Evolutionary conservation across 2,113 vertebrate species (phyloP).

Genomic region (Naja naja): DNA sequence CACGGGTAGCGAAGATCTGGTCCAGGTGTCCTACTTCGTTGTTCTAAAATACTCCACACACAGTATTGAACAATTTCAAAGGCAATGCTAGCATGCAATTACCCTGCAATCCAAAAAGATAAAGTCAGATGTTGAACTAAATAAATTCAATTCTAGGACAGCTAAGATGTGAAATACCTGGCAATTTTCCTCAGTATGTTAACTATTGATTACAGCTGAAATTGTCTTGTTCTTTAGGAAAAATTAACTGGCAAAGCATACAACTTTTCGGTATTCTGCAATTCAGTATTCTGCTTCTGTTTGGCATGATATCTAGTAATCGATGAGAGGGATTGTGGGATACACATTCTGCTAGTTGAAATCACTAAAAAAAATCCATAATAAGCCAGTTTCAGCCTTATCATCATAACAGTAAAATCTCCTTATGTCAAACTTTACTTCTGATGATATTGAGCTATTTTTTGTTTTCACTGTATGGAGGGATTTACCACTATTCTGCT

Average conservation of each 20-base stretch:
- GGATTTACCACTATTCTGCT: not conserved
- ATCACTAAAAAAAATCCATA: not conserved
- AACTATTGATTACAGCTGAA: slow-evolving; percentile 46
- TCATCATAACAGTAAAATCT: not conserved
- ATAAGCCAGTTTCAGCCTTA: not conserved
- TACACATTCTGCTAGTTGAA: not conserved
- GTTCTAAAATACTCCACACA: slow-evolving; percentile 5
- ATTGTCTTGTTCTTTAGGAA: not conserved
- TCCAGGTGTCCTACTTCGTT: slow-evolving; percentile 38
- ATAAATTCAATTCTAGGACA: slow-evolving; percentile 5
- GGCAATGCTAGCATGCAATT: slow-evolving; percentile 35
- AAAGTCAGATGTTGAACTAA: slow-evolving; percentile 15
- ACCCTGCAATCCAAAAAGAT: slow-evolving; percentile 18
- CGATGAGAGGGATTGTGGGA: not conserved
- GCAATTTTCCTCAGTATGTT: slow-evolving; percentile 26
- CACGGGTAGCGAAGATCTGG: not conserved
- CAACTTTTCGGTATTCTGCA: not conserved
- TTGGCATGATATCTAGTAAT: not conserved
- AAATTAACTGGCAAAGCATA: not conserved
- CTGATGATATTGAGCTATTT: not conserved
- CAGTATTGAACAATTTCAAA: not conserved
- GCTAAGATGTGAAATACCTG: slow-evolving; percentile 7
- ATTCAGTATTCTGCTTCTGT: not conserved
- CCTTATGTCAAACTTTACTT: not conserved
- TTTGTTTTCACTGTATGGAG: not conserved